These are phyloP conservation scores for Invenusta paracnida DNA, from an alignment of 2,888 invertebrate genomes.

Conservation along the genomic window DNA sequence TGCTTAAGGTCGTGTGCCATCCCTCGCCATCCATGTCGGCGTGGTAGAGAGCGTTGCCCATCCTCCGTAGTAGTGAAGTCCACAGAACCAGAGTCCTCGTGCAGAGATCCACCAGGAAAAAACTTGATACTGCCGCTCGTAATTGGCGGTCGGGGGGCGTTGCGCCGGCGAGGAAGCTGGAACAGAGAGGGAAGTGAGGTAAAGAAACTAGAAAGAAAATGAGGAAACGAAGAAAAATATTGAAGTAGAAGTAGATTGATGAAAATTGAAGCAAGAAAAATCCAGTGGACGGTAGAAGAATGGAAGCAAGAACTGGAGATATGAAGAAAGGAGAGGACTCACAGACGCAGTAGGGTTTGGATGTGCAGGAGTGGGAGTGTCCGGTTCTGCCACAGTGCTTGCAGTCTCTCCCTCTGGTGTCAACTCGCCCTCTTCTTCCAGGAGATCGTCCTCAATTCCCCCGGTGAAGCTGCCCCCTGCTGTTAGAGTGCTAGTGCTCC, in stretches of 20 bases:
- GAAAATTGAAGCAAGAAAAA: no score
- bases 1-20: background rate
- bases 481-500: slow-evolving; percentile 35
- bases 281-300: no score
- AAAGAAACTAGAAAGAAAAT: no score
- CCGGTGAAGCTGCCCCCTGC: slow-evolving; percentile 18
- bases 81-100: background rate
- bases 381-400: background rate
- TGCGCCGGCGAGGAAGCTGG: background rate
- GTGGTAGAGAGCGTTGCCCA: background rate
- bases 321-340: background rate
- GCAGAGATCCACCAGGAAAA: background rate
- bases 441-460: background rate
- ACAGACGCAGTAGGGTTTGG: background rate
- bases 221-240: no score
- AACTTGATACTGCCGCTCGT: background rate
- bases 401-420: background rate
- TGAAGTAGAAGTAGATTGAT: no score
- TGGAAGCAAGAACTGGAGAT: background rate
- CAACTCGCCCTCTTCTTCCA: background rate
- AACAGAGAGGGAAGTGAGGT: background rate
- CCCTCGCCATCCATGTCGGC: background rate
- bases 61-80: background rate
- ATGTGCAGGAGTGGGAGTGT: background rate
- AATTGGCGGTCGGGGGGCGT: background rate